Conservation (phyloP, 1,140 invertebrate species). For the Drosophila pachea region DNA sequence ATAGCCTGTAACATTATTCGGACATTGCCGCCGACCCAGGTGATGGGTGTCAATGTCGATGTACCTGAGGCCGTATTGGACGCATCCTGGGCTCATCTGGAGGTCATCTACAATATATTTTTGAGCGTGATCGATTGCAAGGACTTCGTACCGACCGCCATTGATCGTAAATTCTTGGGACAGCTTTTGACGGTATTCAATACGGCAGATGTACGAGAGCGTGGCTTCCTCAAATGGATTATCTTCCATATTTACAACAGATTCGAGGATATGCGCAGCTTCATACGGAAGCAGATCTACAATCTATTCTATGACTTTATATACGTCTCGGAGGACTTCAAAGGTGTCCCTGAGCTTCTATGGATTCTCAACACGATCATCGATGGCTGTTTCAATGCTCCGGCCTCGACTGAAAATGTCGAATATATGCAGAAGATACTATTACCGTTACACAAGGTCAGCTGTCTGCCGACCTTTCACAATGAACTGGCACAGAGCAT, state of each 20-base stretch:
- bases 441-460: conserved; percentile 97
- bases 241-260: conserved; percentile 99
- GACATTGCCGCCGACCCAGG: conserved; percentile 97
- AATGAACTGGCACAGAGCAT: conserved; percentile 98
- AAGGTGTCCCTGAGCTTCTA: conserved; percentile 97
- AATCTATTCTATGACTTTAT: conserved; percentile 98
- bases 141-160: conserved; percentile 97
- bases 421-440: conserved; percentile 98
- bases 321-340: conserved; percentile 99
- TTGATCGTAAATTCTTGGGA: conserved; percentile 99
- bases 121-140: conserved; percentile 96
- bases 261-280: conserved; percentile 96
- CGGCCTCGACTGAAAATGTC: conserved; percentile 96
- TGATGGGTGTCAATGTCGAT: conserved; percentile 98
- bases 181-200: conserved; percentile 98
- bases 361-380: conserved; percentile 99
- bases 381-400: conserved; percentile 91
- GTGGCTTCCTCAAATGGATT: conserved; percentile 98
- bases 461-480: conserved; percentile 93
- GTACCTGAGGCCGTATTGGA: conserved; percentile 98
- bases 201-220: conserved; percentile 97
- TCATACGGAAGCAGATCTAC: conserved; percentile 99
- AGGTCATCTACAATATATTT: conserved; percentile 98
- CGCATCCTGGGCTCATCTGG: conserved; percentile 96
- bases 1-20: conserved; percentile 96